phyloP scores from a whole-genome alignment of 2,113 vertebrate species.

The Rhineura floridana region DNA sequence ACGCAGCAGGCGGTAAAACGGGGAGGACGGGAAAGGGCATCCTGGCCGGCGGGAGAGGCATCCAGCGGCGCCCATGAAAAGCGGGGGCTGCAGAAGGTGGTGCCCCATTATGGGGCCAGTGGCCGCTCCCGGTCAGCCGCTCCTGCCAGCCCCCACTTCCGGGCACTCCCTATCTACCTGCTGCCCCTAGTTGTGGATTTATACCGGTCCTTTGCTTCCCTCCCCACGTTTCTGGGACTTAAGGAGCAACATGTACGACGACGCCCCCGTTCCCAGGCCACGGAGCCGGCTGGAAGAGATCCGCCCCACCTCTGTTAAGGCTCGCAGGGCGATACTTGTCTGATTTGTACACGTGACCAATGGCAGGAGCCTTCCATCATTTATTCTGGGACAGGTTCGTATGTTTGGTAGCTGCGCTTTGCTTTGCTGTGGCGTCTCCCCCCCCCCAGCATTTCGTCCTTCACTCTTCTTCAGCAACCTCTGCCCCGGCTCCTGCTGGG shows the following conservation, averaged over 20 bases:
- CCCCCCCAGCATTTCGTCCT: not conserved
- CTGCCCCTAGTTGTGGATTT: not conserved
- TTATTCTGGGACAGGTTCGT: not conserved
- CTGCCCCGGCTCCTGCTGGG: constrained; percentile 40
- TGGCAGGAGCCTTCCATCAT: not conserved
- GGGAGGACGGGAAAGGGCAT: constrained; percentile 74
- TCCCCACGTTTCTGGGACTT: not conserved
- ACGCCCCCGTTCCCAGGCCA: not conserved
- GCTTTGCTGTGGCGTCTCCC: not conserved
- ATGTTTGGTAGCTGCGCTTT: not conserved
- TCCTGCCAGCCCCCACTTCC: not conserved
- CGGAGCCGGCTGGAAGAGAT: not conserved
- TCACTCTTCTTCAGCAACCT: not conserved
- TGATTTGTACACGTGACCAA: not conserved
- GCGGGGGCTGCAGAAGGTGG: constrained; percentile 69
- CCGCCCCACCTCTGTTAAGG: not conserved
- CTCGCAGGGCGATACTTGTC: not conserved
- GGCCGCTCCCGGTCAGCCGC: not conserved
- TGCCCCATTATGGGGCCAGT: constrained; percentile 64
- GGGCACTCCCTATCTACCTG: too few species aligned
- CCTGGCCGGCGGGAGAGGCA: constrained; percentile 74
- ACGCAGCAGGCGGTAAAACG: constrained; percentile 73
- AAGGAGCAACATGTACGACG: not conserved
- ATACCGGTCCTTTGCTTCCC: not conserved
- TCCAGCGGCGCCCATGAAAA: constrained; percentile 72